phyloP scores from a whole-genome alignment of 2,888 invertebrate genomes.

The Euphydryas editha region DNA sequence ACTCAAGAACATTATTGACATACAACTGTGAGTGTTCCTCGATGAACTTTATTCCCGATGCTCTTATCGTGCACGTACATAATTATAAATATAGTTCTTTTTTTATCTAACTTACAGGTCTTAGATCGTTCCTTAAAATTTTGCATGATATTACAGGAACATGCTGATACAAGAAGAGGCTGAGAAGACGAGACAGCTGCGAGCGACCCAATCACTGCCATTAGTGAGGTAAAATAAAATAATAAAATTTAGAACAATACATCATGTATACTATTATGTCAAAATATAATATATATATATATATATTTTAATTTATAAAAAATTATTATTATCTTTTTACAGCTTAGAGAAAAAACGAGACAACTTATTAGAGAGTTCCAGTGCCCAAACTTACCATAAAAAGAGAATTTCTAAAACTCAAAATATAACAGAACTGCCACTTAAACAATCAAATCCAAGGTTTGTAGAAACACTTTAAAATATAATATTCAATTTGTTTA shows the following conservation, averaged over 20 bases:
- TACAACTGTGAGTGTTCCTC: conserved; percentile 54
- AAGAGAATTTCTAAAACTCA: conserved; percentile 66
- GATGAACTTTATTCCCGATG: too few species aligned
- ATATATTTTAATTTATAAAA: not conserved
- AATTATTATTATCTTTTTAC: conserved; percentile 33
- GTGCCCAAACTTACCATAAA: conserved; percentile 62
- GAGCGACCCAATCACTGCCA: conserved; percentile 77
- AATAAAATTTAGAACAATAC: not conserved
- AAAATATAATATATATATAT: not conserved
- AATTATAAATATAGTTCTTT: not conserved
- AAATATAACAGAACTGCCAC: conserved; percentile 56
- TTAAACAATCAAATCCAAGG: conserved; percentile 54
- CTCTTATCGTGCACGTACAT: not conserved
- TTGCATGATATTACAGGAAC: conserved; percentile 47
- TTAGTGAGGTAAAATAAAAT: conserved; percentile 55
- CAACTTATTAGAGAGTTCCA: conserved; percentile 53
- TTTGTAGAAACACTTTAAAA: conserved; percentile 37
- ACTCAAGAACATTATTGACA: conserved; percentile 62
- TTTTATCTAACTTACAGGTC: not conserved
- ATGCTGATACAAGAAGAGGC: conserved; percentile 67
- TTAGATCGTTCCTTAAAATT: too few species aligned
- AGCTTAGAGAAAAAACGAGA: conserved; percentile 62
- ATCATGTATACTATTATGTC: not conserved
- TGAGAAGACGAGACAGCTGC: conserved; percentile 72
- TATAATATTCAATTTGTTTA: too few species aligned